A percentile compares a stretch with the other conserved stretches of the same genome.
Evolutionary conservation across 1,140 invertebrate genomes (phyloP).

Genomic region (Diploscapter pachys): DNA sequence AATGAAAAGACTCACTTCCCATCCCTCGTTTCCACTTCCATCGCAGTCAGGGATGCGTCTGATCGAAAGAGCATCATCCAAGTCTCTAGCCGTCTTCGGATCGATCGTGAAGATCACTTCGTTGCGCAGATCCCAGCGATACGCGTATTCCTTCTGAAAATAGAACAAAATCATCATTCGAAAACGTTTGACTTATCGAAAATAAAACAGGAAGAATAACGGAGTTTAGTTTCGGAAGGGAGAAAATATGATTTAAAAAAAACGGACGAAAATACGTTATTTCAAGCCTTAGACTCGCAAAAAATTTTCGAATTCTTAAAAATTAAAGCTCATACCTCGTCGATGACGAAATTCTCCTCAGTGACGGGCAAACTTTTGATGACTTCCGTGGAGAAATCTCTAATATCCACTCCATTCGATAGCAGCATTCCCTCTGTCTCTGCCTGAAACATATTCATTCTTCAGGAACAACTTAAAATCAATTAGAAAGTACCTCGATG

Average conservation of each 20-base stretch:
- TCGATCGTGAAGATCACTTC: slow-evolving; percentile 87
- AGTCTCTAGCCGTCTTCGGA: slow-evolving; percentile 77
- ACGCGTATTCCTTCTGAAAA: slow-evolving; percentile 64
- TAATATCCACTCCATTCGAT: slow-evolving; percentile 72
- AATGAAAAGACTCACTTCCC: slow-evolving; percentile 6
- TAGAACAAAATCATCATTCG: not conserved
- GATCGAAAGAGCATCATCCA: slow-evolving; percentile 87
- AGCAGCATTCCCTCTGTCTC: slow-evolving; percentile 76
- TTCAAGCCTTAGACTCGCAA: slow-evolving; percentile 48
- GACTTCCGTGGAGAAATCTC: slow-evolving; percentile 68
- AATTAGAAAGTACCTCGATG: slow-evolving; percentile 62
- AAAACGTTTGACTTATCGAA: not conserved
- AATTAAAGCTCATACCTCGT: slow-evolving; percentile 49
- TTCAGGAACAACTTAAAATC: no score
- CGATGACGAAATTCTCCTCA: slow-evolving; percentile 9
- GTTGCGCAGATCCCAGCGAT: slow-evolving; percentile 73
- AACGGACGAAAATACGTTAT: not conserved
- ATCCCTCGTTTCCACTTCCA: slow-evolving; percentile 60
- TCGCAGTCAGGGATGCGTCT: slow-evolving; percentile 70
- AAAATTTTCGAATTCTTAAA: slow-evolving; percentile 57
- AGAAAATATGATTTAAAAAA: not conserved
- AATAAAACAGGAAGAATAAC: not conserved
- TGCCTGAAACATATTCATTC: slow-evolving; percentile 36
- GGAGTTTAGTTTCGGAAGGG: not conserved
- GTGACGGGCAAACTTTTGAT: slow-evolving; percentile 65